Conservation (phyloP, 2,113 vertebrate genomes). For the Nanger granti region DNA sequence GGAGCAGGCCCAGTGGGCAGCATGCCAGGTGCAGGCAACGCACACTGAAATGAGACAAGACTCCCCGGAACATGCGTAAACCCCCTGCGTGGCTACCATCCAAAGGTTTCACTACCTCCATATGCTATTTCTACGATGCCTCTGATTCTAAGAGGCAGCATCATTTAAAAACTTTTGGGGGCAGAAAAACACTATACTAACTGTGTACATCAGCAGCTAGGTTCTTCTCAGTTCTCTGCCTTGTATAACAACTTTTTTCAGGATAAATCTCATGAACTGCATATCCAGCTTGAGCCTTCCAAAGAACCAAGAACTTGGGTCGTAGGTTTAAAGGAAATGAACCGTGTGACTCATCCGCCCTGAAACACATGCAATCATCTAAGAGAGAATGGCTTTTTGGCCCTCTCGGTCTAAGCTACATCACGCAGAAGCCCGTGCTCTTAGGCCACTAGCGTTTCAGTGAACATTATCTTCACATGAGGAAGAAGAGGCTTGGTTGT, state of each 20-base stretch:
- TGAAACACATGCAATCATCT: not conserved
- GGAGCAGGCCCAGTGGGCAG: too few relatives aligned
- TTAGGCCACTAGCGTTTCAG: not conserved
- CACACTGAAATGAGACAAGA: not conserved
- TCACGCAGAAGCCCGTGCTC: not conserved
- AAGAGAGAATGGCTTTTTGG: not conserved
- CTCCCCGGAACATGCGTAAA: not conserved
- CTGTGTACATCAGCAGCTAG: not conserved
- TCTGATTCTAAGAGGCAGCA: not conserved
- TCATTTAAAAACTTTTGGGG: not conserved
- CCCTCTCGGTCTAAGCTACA: not conserved
- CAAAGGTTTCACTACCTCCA: not conserved
- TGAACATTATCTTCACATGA: not conserved
- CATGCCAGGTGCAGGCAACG: not conserved
- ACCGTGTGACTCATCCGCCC: not conserved
- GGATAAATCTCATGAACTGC: not conserved
- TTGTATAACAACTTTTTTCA: not conserved
- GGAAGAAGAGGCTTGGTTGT: not conserved
- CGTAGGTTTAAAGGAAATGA: not conserved
- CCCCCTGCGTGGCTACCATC: too few relatives aligned
- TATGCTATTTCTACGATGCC: not conserved
- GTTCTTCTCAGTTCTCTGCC: not conserved
- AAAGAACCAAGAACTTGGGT: not conserved
- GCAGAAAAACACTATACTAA: not conserved
- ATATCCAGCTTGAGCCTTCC: not conserved